Evolutionary conservation across 2,113 vertebrate species (phyloP).

Genomic region (Pontoporia blainvillei): DNA sequence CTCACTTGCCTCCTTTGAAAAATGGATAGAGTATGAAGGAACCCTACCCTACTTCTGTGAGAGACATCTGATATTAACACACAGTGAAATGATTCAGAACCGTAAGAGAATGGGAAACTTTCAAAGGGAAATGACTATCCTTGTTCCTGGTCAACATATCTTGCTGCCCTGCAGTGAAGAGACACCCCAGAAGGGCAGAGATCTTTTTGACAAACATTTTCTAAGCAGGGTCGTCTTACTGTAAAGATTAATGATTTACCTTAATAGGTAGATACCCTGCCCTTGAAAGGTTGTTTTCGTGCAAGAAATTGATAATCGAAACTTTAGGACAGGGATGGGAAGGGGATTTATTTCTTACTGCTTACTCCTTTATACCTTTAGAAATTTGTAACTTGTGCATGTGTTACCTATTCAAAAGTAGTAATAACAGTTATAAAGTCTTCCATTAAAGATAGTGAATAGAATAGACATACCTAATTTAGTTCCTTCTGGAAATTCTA

Average conservation of each 20-base stretch:
- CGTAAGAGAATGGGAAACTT: neutral
- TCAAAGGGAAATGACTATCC: neutral
- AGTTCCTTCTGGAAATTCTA: neutral
- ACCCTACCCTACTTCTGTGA: neutral
- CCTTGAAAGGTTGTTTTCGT: neutral
- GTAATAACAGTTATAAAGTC: neutral
- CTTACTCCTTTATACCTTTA: neutral
- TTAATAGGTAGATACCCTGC: neutral
- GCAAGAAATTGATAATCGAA: neutral
- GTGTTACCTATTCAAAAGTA: neutral
- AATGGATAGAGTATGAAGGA: neutral
- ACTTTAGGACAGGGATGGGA: neutral
- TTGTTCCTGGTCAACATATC: neutral
- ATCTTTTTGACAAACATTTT: neutral
- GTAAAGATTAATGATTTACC: neutral
- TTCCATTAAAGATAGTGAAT: neutral
- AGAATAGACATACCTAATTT: neutral
- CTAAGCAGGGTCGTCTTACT: neutral
- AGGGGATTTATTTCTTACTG: neutral
- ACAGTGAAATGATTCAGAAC: neutral
- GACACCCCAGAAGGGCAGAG: neutral
- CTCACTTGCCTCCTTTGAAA: conserved; percentile 25
- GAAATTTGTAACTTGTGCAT: neutral
- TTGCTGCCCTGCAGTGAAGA: neutral
- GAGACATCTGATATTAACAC: neutral